Evolutionary conservation across 2,113 vertebrate species (phyloP).

Genomic region (Saiga tatarica): DNA sequence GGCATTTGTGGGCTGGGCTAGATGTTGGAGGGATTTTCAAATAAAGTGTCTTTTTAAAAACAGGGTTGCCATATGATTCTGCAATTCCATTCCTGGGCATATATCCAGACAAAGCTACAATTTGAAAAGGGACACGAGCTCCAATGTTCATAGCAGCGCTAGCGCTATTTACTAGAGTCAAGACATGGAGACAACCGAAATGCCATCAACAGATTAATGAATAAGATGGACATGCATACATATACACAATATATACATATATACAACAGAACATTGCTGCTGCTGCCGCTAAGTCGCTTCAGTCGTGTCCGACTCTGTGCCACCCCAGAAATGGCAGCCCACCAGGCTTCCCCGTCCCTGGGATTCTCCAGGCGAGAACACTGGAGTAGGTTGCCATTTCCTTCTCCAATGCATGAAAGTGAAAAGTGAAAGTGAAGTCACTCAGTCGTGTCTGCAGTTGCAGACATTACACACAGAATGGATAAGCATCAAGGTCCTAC

Average conservation of each 20-base stretch:
- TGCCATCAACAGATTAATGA: neutral
- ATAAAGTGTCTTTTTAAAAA: neutral
- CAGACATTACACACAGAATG: neutral
- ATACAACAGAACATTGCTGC: neutral
- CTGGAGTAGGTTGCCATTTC: too few species aligned
- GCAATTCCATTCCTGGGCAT: neutral
- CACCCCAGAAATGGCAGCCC: too few species aligned
- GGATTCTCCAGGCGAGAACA: too few species aligned
- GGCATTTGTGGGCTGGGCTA: neutral
- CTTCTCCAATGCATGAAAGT: too few species aligned
- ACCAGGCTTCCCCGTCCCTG: too few species aligned
- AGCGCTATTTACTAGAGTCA: neutral
- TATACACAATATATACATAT: neutral
- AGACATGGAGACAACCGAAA: neutral
- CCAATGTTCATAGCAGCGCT: neutral
- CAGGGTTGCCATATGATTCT: neutral
- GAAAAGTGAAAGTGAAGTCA: too few species aligned
- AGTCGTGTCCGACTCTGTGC: too few species aligned
- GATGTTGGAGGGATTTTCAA: neutral
- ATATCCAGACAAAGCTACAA: neutral
- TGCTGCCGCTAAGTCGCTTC: too few species aligned
- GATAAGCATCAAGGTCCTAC: neutral
- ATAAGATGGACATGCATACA: neutral
- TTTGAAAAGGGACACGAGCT: neutral
- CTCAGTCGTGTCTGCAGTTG: neutral